Evolutionary conservation across 1,140 invertebrate genomes (phyloP).

Genomic region (Drosophila ercepeae): DNA sequence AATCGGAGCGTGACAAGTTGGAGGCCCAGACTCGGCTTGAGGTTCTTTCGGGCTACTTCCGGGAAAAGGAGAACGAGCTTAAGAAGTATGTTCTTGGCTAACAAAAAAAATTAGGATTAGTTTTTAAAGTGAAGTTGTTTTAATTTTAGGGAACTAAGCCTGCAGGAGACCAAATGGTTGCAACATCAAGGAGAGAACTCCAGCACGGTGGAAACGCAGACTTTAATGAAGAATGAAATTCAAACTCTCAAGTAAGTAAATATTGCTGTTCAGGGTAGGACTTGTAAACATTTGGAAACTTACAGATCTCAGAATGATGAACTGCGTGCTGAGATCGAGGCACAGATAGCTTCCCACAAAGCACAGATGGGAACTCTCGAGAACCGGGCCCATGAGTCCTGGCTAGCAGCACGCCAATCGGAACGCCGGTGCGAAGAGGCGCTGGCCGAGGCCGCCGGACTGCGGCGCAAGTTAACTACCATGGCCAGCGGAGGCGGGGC

Average conservation of each 20-base stretch:
- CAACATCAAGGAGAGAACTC: constrained; percentile 93
- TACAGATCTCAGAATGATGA: constrained; percentile 88
- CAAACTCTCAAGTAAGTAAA: constrained; percentile 90
- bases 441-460: constrained; percentile 89
- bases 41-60: constrained; percentile 94
- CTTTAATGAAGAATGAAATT: constrained; percentile 91
- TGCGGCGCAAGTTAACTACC: constrained; percentile 88
- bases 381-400: constrained; percentile 91
- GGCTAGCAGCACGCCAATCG: constrained; percentile 90
- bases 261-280: not conserved
- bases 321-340: constrained; percentile 90
- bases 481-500: constrained; percentile 62
- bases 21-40: constrained; percentile 93
- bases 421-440: constrained; percentile 91
- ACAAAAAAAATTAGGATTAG: not conserved
- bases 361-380: constrained; percentile 89
- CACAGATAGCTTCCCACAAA: constrained; percentile 91
- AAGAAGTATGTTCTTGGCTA: constrained; percentile 88
- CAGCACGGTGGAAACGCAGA: constrained; percentile 90
- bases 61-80: constrained; percentile 93
- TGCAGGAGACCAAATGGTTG: constrained; percentile 92
- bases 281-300: not conserved
- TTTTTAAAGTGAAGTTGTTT: not conserved
- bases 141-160: constrained; percentile 87
- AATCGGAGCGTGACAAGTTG: constrained; percentile 90